Evolutionary conservation across 2,888 invertebrate genomes (phyloP).

Genomic region (Melinopterus prodromus): DNA sequence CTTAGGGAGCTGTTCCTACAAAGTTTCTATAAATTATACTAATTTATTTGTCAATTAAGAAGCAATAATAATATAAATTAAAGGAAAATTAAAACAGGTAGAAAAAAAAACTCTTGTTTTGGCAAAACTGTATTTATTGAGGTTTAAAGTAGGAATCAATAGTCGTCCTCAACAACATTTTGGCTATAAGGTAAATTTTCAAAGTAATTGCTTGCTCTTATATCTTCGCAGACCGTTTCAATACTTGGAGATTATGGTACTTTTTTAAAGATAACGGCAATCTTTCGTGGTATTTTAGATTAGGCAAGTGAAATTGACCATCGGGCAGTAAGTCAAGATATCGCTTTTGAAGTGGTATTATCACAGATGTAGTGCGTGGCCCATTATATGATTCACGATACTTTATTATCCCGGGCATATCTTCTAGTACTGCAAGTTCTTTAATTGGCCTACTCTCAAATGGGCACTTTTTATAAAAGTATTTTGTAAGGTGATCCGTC

Average conservation of each 20-base stretch:
- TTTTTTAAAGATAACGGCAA: neutral
- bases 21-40: no score
- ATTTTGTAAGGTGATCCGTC: neutral
- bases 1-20: no score
- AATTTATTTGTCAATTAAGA: no score
- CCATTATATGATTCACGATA: neutral
- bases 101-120: no score
- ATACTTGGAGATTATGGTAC: neutral
- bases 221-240: neutral
- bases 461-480: constrained; percentile 4
- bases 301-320: neutral
- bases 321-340: neutral
- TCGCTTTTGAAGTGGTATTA: neutral
- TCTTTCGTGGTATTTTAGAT: neutral
- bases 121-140: no score
- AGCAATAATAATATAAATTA: no score
- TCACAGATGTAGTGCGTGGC: neutral
- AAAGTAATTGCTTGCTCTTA: no score
- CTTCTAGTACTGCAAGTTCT: neutral
- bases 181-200: no score
- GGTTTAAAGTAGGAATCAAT: no score
- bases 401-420: neutral
- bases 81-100: no score
- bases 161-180: no score
- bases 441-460: neutral